Percentiles rank a stretch among this genome's conserved stretches.
Conservation (phyloP, 2,797 vertebrate genomes). For the Thaleichthys pacificus region DNA sequence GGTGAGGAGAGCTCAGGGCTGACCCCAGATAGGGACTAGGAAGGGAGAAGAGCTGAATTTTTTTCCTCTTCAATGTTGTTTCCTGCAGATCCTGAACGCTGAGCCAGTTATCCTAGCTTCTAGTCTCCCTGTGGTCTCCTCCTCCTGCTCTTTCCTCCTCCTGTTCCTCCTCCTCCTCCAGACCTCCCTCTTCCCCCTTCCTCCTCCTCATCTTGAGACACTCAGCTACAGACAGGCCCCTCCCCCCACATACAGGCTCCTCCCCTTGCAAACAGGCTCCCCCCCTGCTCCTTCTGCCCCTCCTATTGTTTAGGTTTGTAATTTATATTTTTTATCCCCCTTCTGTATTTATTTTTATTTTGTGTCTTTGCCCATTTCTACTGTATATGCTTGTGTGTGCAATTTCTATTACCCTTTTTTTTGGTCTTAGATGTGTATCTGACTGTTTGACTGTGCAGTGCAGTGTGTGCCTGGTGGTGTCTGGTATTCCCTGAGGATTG, state of each 20-base stretch:
- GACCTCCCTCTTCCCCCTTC: conserved; percentile 45
- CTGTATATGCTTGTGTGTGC: conserved; percentile 79
- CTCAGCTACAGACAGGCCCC: background rate
- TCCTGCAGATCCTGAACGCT: conserved; percentile 83
- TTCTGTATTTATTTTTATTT: conserved; percentile 54
- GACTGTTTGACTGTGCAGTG: conserved; percentile 50
- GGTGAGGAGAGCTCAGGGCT: background rate
- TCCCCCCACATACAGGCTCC: conserved; percentile 40
- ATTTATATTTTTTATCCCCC: conserved; percentile 71
- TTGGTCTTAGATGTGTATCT: conserved; percentile 44
- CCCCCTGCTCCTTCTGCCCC: conserved; percentile 52
- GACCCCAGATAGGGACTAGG: conserved; percentile 52
- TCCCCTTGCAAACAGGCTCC: conserved; percentile 25
- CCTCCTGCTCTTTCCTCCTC: conserved; percentile 59
- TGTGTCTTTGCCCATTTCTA: conserved; percentile 74
- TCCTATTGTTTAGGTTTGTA: conserved; percentile 56
- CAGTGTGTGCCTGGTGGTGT: conserved; percentile 28
- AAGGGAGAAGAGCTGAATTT: conserved; percentile 71
- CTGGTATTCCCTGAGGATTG: conserved; percentile 40
- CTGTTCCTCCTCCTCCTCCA: conserved; percentile 51
- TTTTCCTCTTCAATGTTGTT: conserved; percentile 66
- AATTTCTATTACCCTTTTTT: conserved; percentile 62
- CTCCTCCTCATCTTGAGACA: conserved; percentile 35
- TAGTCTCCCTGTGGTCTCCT: conserved; percentile 48
- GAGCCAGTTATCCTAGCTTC: conserved; percentile 76